phyloP scores from a whole-genome alignment of 2,797 vertebrate species.

The Podarcis siculus region DNA sequence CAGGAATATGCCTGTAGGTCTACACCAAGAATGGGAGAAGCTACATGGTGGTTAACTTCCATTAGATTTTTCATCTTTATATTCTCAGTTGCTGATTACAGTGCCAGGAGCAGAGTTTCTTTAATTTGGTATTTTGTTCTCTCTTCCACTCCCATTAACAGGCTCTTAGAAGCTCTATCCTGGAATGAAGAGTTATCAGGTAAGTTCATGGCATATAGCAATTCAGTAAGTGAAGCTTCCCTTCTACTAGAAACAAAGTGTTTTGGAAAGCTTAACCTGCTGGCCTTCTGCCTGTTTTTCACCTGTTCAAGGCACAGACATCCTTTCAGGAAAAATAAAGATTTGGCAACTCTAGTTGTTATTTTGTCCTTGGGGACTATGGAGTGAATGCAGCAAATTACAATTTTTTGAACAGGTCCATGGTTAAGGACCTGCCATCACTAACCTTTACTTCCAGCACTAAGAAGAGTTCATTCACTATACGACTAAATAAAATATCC shows the following conservation, averaged over 20 bases:
- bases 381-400: background rate
- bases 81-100: background rate
- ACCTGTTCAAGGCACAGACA: background rate
- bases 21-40: background rate
- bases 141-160: background rate
- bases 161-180: background rate
- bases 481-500: constrained; percentile 10
- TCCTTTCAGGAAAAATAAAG: background rate
- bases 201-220: background rate
- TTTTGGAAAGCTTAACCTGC: background rate
- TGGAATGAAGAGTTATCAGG: background rate
- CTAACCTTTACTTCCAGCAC: background rate
- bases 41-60: background rate
- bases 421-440: background rate
- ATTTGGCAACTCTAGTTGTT: too few species aligned
- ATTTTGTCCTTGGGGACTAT: background rate
- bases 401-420: too few species aligned
- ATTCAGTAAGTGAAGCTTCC: background rate
- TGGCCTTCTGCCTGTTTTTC: background rate
- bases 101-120: background rate
- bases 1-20: background rate
- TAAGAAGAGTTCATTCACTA: background rate
- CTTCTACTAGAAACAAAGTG: background rate
- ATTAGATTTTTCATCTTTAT: background rate
- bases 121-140: background rate